Evolutionary conservation across 2,113 vertebrate species (phyloP).

Genomic region (Glaucidium brasilianum): DNA sequence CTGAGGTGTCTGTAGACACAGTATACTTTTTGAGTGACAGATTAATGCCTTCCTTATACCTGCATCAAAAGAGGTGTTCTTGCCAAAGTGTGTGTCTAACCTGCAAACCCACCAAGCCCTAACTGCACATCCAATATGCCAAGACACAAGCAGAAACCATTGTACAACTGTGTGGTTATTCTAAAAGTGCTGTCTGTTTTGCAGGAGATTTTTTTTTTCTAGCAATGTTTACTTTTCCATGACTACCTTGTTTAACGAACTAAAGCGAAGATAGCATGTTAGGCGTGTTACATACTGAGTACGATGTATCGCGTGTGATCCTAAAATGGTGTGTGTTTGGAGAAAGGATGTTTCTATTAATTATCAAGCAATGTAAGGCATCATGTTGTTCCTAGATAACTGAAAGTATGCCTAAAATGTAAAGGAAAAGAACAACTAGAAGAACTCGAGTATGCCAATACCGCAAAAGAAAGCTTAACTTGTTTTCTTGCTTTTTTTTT

Average conservation of each 20-base stretch:
- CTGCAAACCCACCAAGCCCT: neutral
- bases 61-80: neutral
- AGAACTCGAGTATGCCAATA: constrained; percentile 63
- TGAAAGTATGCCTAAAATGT: constrained; percentile 63
- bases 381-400: constrained; percentile 24
- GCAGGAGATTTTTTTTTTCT: neutral
- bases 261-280: neutral
- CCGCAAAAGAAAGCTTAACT: constrained; percentile 79
- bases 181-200: neutral
- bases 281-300: neutral
- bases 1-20: neutral
- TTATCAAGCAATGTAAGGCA: constrained; percentile 14
- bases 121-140: rapidly evolving
- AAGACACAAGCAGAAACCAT: neutral
- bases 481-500: constrained; percentile 84
- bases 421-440: constrained; percentile 60
- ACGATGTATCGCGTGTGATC: neutral
- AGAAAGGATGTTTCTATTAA: constrained; percentile 7
- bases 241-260: neutral
- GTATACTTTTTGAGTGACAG: rapidly evolving
- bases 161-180: neutral
- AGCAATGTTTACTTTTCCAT: neutral
- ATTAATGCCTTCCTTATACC: neutral
- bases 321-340: neutral
- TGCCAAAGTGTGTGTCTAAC: neutral